Base-by-base conservation (phyloP, 2,888 invertebrate genomes). In the Drosophila subsilvestris region DNA sequence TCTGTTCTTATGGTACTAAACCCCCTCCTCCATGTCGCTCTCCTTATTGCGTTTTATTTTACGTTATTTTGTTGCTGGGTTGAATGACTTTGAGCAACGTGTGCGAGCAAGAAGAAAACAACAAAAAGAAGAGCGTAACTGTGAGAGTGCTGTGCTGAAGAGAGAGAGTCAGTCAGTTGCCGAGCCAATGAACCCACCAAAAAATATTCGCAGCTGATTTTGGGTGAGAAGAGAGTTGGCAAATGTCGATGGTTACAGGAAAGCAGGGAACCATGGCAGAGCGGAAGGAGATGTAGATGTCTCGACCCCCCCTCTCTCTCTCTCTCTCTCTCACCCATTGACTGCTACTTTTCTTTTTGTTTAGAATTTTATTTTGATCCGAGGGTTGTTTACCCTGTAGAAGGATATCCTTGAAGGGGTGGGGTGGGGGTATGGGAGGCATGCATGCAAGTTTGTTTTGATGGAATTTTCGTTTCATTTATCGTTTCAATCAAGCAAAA, bases 51-150 rank as follows among this genome's bases (percentile, higher is more conserved):
- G 81, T 80, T 85, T 80, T 74, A 82, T 80, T 83, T 85, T 74
- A 78, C 72, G 81, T 82, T 81, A 81, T 82, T 83, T 85, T 78
- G 74, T 84, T 74, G 81, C 79, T 76, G 84, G 78, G 84, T 84
- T 84, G 86, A 84, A 84, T 78, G 84, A 84, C 84, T 84, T 75
- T 81, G 81, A 75, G 76, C 81, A 86, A 84, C 80, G 78, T 83
- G 76, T 78, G 83, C 72, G 75, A 49, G 61, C 25, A 56, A 55
- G 63, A 56, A 60, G 57, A 73, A 54, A 55, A 59, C 27, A 67
- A 53, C 67, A 83, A 74, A 76, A 73, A 55, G 74, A 79, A 76
- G 85, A 84, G 75, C 80, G 81, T 79, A 80, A 72, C 73, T 82
- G 70, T 56, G 43, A 58, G 63, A 59, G 49, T 50, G 43, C 43